Conservation (phyloP, 1,140 invertebrate genomes). For the Ceratitis capitata region DNA sequence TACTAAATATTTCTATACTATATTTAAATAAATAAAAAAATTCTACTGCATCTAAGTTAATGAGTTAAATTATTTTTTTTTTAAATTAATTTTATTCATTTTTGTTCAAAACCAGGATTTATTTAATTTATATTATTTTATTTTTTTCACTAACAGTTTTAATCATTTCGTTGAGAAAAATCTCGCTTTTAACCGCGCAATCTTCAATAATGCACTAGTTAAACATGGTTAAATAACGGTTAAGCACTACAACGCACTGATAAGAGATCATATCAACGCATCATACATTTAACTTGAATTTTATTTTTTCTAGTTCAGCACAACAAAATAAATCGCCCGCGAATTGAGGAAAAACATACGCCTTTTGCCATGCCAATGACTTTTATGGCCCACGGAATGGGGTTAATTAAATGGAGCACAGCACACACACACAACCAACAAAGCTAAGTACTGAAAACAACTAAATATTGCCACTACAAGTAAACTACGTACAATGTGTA, state of each 20-base stretch:
- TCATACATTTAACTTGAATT: not conserved
- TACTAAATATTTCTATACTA: too few relatives aligned
- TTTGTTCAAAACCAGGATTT: too few relatives aligned
- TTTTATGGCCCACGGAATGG: constrained; percentile 8
- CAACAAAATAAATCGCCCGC: not conserved
- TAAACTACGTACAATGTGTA: not conserved
- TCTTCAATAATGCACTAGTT: not conserved
- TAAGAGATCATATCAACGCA: not conserved
- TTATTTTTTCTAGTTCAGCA: not conserved
- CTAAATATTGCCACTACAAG: not conserved
- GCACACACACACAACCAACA: not conserved
- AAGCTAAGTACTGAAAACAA: not conserved
- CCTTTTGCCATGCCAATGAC: constrained; percentile 2
- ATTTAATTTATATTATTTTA: not conserved
- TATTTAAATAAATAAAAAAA: too few relatives aligned
- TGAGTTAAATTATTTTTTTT: too few relatives aligned
- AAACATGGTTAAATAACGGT: not conserved
- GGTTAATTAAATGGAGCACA: constrained; percentile 16
- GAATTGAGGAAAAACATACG: too few relatives aligned
- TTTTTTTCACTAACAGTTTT: too few relatives aligned
- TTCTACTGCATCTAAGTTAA: too few relatives aligned
- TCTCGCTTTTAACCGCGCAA: not conserved
- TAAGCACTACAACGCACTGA: not conserved
- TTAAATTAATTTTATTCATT: too few relatives aligned
- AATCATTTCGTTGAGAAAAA: too few relatives aligned